Evolutionary conservation across 2,888 invertebrate genomes (phyloP), one percentile per base, ranked within the genome.

Genomic region (Synergus gifuensis): DNA sequence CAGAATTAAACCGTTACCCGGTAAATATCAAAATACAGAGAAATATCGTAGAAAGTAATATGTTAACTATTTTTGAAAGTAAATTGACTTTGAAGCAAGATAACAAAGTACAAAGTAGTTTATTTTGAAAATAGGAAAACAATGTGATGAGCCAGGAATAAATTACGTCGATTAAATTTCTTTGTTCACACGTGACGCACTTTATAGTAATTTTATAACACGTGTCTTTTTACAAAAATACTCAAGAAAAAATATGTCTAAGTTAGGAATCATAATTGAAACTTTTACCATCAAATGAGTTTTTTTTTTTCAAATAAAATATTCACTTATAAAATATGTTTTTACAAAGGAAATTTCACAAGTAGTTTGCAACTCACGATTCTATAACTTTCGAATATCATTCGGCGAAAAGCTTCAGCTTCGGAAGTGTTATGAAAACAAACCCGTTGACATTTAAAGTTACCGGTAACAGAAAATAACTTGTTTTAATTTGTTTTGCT

Each of bases 381-480:
- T 46, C 16, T 28, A 49, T 28, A 69, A 69, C 69, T 49, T 69
- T 69, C 28, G 28, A 73, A n/a, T 73, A 54, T 58, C 40, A 69
- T 73, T 58, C 40, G n/a, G n/a, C 16, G 36, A 58, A 73, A 73
- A 54, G 11, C 54, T 73, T 46, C 28, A 54, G 11, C 54, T 54
- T 46, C 28, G 36, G 64, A 69, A 69, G 36, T 73, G 49, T 73
- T 73, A 58, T 73, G 73, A 73, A 73, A 73, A 73, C 73, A 73
- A 73, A 73, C 73, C n/a, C 40, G 73, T 58, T 73, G 73, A 73
- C 54, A 73, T 73, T 73, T 54, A 73, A 73, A 73, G 36, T 73
- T 73, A 36, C 54, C 73, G 36, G 49, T 36, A 73, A 28, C 36
- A 8, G 18, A 54, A 73, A 40, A n/a, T 36, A 49, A 11, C 11